Base-by-base conservation (phyloP, 2,888 invertebrate genomes). In the Scaptomyza polygonia region DNA sequence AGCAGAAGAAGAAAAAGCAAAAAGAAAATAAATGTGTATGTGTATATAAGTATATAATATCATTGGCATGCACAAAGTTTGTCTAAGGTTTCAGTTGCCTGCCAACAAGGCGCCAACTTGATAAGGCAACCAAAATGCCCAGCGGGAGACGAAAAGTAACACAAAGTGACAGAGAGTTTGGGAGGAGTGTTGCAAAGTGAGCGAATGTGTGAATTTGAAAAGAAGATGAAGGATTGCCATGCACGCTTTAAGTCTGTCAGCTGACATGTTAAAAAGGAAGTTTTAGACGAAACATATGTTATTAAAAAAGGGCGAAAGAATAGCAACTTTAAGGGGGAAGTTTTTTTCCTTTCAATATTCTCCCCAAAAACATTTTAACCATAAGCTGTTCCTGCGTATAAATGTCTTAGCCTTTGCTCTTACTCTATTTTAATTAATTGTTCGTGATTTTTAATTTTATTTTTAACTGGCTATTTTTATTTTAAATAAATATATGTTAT, bases 101-200 rank as follows among this genome's bases (percentile, higher is more conserved):
- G 67, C 68, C 82, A 56, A 45, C 55, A 49, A 73, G 88, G 78
- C 87, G 88, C 72, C 85, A 88, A 84, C 88, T 86, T 84, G 83
- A 84, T 83, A 84, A 84, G 74, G 88, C 88, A 82, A 54, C 72
- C 70, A 66, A 75, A 88, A 79, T 73, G 73, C 86, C 63, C 72
- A 70, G 61, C 76, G 83, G 86, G 83, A 70, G 70, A 44, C 57
- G 67, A 65, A 62, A 57, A 56, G 48, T 52, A 36, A 21, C 27
- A 30, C 29, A 59, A 34, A 25, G 21, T n/a, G 12, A 53, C 8
- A 54, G 6, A 39, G 6, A 47, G 12, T 4, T 27, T 34, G 34
- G n/a, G 7, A 6, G 9, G 18, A 18, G 18, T 18, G n/a, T 14
- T 3, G 8, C 4, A 14, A 14, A 14, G 3, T 44, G 16, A 4